A percentile compares a stretch with the other conserved stretches of the same genome.
Evolutionary conservation across 2,797 vertebrate genomes (phyloP).

Genomic region (Labroides dimidiatus): DNA sequence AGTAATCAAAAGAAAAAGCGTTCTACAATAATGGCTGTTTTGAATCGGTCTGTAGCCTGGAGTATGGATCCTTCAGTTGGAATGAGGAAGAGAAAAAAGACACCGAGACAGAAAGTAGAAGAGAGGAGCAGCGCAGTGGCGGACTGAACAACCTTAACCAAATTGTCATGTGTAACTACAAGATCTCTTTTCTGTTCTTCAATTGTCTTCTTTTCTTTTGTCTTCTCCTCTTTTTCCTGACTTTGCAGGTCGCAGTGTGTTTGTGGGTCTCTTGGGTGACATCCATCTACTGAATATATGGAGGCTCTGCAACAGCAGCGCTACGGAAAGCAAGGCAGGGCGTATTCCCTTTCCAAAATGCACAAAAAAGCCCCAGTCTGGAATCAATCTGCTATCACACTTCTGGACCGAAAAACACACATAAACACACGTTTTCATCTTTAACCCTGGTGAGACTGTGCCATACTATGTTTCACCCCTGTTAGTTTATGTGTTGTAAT

Average conservation of each 20-base stretch:
- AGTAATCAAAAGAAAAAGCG: constrained; percentile 80
- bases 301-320: constrained; percentile 33
- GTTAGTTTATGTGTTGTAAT: constrained; percentile 66
- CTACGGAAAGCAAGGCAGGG: constrained; percentile 58
- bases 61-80: constrained; percentile 64
- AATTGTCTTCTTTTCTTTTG: constrained; percentile 39
- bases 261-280: constrained; percentile 64
- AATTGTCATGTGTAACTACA: constrained; percentile 19
- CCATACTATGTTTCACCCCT: constrained; percentile 75
- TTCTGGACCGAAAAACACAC: constrained; percentile 37
- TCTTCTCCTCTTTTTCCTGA: constrained; percentile 37
- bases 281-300: constrained; percentile 75
- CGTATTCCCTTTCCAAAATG: constrained; percentile 71
- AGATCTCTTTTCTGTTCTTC: constrained; percentile 29
- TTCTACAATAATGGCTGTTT: constrained; percentile 76
- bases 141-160: background rate
- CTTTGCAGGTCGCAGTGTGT: constrained; percentile 53
- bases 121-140: constrained; percentile 31
- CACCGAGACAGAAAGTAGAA: constrained; percentile 39
- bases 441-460: constrained; percentile 59
- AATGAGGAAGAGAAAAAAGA: constrained; percentile 67
- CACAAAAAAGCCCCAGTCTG: constrained; percentile 74
- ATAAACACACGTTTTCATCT: constrained; percentile 59
- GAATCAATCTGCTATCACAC: constrained; percentile 81
- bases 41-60: constrained; percentile 64